phyloP scores from a whole-genome alignment of 1,140 invertebrate species.

The Pissodes strobi region DNA sequence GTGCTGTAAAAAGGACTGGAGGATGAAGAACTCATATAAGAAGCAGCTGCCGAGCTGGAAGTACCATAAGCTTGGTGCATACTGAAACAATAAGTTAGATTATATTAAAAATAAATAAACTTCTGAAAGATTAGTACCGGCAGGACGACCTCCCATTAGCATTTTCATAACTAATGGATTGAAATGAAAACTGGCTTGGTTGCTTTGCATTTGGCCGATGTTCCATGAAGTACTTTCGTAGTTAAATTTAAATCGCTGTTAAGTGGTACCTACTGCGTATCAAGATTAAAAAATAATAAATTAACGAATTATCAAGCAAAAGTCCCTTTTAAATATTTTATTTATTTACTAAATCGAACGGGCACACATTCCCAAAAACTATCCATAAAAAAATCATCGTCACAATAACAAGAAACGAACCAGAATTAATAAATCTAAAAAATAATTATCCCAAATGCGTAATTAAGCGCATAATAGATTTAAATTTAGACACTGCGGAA shows the following conservation, averaged over 20 bases:
- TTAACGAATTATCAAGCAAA: too few species aligned
- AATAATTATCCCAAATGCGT: not conserved
- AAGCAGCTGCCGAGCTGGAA: constrained; percentile 46
- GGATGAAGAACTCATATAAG: constrained; percentile 48
- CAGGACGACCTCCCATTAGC: not conserved
- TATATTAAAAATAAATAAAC: not conserved
- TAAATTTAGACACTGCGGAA: not conserved
- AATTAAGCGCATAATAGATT: constrained; percentile 1
- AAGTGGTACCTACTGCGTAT: too few species aligned
- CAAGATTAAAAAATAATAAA: too few species aligned
- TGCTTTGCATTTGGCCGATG: too few species aligned
- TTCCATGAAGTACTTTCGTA: too few species aligned
- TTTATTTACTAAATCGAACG: too few species aligned
- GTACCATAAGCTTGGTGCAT: constrained; percentile 56
- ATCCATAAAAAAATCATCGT: too few species aligned
- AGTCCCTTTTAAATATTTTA: too few species aligned
- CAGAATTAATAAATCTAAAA: not conserved
- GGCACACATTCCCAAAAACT: too few species aligned
- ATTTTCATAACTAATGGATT: not conserved
- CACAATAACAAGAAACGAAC: too few species aligned
- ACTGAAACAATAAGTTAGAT: constrained; percentile 40
- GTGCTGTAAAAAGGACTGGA: constrained; percentile 51
- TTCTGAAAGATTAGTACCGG: not conserved
- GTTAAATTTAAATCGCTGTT: not conserved
- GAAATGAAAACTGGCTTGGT: not conserved